Base-by-base conservation (phyloP, 2,888 invertebrate species). In the Lydus trimaculatus region DNA sequence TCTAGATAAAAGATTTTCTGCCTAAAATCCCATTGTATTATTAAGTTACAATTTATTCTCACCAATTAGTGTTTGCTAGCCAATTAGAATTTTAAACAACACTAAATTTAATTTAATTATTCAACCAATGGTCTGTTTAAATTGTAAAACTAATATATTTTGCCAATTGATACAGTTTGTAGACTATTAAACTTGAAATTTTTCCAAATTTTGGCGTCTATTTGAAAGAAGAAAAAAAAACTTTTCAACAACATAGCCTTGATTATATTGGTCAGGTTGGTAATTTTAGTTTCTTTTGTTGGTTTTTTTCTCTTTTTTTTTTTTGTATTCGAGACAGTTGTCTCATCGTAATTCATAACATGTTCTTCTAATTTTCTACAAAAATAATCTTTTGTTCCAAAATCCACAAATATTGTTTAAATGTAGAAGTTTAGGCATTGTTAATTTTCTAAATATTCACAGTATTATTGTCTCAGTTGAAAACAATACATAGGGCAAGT, bases 391-490 rank as follows among this genome's bases (percentile, higher is more conserved):
- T 71, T 71, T 71, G 71, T 71, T 67, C 58, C 52, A 31, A 56
- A 62, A 64, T 70, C 64, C 70, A 67, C 62, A 70, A 48, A 69
- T 63, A 67, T 67, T 61, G 64, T 64, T 56, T 56, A 28, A 28
- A 64, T 64, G 70, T 67, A 65, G 68, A 43, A 61, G 70, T 64
- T 65, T 65, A 58, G 61, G 64, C 67, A 56, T 56, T 66, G 68
- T 71, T 71, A 68, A 68, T 67, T 68, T 71, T 63, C 67, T 71
- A 65, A 63, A 70, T 67, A 70, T 70, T 67, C 65, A 71, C 65
- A 68, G 71, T 66, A 71, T 71, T 71, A 71, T 71, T 71, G 71
- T 71, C 68, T 71, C 67, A 64, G 71, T 59, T 68, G 43, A 68
- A 25, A 56, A 71, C 71, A 71, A 71, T 71, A 70, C 70, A 60